Evolutionary conservation across 1,140 invertebrate species (phyloP).

Genomic region (Zaprionus vittiger): DNA sequence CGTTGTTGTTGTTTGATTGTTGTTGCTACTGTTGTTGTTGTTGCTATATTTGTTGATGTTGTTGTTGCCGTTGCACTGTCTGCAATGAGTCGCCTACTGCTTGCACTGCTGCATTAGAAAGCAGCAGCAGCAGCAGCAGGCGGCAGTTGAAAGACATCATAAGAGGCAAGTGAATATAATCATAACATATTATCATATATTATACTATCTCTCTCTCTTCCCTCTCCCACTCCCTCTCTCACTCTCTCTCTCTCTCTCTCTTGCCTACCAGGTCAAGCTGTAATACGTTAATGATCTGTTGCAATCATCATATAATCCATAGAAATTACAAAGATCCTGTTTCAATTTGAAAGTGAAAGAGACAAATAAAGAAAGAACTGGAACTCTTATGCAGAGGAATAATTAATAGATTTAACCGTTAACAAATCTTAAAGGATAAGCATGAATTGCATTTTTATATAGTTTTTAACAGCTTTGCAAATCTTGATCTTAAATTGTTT

Average conservation of each 20-base stretch:
- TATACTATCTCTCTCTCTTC: not conserved
- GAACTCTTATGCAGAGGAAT: too few relatives aligned
- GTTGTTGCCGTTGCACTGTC: not conserved
- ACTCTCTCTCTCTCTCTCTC: not conserved
- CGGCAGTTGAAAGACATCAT: constrained; percentile 1
- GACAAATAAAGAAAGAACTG: too few relatives aligned
- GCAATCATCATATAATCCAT: not conserved
- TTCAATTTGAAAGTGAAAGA: not conserved
- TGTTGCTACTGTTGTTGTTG: constrained; percentile 16
- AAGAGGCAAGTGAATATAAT: not conserved
- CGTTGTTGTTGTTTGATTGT: constrained; percentile 1
- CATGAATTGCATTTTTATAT: too few relatives aligned
- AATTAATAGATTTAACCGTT: too few relatives aligned
- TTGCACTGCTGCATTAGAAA: constrained; percentile 48
- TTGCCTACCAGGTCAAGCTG: not conserved
- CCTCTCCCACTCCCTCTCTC: not conserved
- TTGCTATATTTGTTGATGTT: constrained; percentile 10
- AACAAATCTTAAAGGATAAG: too few relatives aligned
- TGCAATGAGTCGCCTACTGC: constrained; percentile 34
- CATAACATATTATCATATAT: not conserved
- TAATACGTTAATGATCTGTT: not conserved
- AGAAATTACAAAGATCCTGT: not conserved
- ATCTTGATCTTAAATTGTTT: too few relatives aligned
- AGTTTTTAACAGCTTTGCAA: too few relatives aligned
- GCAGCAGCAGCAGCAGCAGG: constrained; percentile 32